phyloP scores from a whole-genome alignment of 1,140 invertebrate genomes.

The Hyphantria cunea region DNA sequence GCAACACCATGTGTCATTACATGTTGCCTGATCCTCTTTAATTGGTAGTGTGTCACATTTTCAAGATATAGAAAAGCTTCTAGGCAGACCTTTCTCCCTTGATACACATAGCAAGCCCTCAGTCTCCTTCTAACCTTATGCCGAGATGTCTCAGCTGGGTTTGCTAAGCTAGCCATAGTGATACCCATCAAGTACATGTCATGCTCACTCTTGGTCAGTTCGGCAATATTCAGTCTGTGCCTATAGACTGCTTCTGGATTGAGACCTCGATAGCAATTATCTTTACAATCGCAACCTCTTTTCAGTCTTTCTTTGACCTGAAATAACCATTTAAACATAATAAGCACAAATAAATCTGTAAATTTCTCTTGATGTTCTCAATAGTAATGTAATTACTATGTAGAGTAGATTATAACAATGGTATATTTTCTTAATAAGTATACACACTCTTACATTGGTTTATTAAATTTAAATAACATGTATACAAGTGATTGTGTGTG shows the following conservation, averaged over 20 bases:
- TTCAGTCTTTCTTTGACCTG: constrained; percentile 87
- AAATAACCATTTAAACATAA: constrained; percentile 39
- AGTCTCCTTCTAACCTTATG: constrained; percentile 88
- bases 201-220: constrained; percentile 88
- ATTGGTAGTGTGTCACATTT: constrained; percentile 90
- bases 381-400: no score
- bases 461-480: no score
- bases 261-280: constrained; percentile 88
- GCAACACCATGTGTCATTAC: constrained; percentile 90
- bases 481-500: no score
- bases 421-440: no score
- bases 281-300: constrained; percentile 89
- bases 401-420: no score
- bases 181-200: constrained; percentile 91
- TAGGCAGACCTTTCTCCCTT: constrained; percentile 88
- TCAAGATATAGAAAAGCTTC: constrained; percentile 91
- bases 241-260: constrained; percentile 89
- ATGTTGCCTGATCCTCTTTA: constrained; percentile 90
- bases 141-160: constrained; percentile 87
- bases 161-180: constrained; percentile 89
- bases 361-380: no score
- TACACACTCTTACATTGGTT: no score
- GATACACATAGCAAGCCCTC: constrained; percentile 87
- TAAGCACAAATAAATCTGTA: background rate
- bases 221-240: constrained; percentile 89